Percentiles rank a stretch among this genome's conserved stretches.
phyloP scores from a whole-genome alignment of 2,113 vertebrate species.

The Nibea albiflora region DNA sequence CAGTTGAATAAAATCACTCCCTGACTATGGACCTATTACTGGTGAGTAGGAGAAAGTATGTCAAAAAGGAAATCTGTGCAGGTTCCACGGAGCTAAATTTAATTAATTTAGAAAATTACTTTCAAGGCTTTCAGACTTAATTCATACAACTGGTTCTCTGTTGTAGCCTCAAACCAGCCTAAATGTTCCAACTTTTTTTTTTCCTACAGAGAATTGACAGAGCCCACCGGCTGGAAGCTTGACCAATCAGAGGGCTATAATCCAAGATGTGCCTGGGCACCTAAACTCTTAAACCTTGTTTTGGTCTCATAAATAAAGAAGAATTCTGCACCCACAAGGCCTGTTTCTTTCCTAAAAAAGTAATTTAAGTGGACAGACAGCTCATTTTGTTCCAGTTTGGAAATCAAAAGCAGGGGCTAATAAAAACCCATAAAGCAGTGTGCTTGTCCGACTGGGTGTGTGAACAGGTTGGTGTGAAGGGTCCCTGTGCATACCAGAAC shows the following conservation, averaged over 20 bases:
- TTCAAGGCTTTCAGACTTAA: slow-evolving; percentile 5
- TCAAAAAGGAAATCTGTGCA: slow-evolving; percentile 21
- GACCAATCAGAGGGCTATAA: background rate
- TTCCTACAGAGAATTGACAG: background rate
- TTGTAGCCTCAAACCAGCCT: background rate
- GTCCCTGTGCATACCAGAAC: background rate
- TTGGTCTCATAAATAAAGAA: slow-evolving; percentile 2
- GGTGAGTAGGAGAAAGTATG: slow-evolving; percentile 17
- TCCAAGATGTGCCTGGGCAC: background rate
- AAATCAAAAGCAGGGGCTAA: slow-evolving; percentile 12
- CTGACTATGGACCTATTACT: slow-evolving; percentile 24
- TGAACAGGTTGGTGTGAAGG: background rate
- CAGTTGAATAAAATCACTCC: slow-evolving; percentile 26
- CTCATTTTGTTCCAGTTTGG: slow-evolving; percentile 1
- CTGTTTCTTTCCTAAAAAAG: background rate
- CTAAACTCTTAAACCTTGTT: slow-evolving; percentile 4
- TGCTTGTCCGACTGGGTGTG: background rate
- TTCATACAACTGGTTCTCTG: slow-evolving; percentile 2
- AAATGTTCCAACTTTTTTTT: background rate
- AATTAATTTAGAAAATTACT: slow-evolving; percentile 25
- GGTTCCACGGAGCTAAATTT: slow-evolving; percentile 18
- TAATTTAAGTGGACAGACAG: background rate
- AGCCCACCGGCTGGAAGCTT: background rate
- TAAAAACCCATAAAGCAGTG: background rate
- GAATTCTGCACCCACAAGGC: background rate